Percentiles rank a stretch among this genome's conserved stretches.
These are phyloP conservation scores for Stegana nigrithorax DNA, from an alignment of 2,888 invertebrate genomes.

Conservation along the genomic window DNA sequence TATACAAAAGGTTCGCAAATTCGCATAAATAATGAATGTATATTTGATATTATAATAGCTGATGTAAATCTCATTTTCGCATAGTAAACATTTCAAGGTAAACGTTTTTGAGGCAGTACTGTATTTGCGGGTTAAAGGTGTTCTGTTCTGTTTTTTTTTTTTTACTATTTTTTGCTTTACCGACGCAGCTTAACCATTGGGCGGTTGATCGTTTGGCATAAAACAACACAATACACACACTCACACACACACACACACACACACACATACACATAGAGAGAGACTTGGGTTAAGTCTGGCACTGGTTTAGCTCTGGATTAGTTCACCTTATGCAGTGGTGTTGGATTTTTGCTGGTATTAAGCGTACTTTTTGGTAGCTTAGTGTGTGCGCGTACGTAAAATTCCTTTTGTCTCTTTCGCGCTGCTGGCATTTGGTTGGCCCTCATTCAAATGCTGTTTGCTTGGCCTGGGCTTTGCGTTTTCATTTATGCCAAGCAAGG, in stretches of 20 bases:
- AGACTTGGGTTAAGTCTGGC: too few species aligned
- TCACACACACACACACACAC: too few species aligned
- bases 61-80: too few species aligned
- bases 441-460: slow-evolving; percentile 7
- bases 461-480: slow-evolving; percentile 27
- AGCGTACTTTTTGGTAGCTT: slow-evolving; percentile 22
- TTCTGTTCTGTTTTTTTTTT: slow-evolving; percentile 23
- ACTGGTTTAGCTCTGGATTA: neutral
- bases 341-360: slow-evolving; percentile 3
- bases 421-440: slow-evolving; percentile 33
- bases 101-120: neutral
- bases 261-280: too few species aligned
- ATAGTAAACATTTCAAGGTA: too few species aligned
- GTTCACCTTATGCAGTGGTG: neutral
- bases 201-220: too few species aligned
- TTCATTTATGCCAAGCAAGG: slow-evolving; percentile 28
- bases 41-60: too few species aligned
- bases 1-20: too few species aligned
- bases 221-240: too few species aligned
- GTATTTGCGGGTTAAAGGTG: slow-evolving; percentile 23
- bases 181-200: too few species aligned
- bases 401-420: slow-evolving; percentile 33
- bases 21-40: too few species aligned
- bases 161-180: slow-evolving; percentile 23
- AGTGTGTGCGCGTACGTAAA: slow-evolving; percentile 24